Evolutionary conservation across 23 tunicate species (phyloP).

Genomic region (Trididemnum miniatum): DNA sequence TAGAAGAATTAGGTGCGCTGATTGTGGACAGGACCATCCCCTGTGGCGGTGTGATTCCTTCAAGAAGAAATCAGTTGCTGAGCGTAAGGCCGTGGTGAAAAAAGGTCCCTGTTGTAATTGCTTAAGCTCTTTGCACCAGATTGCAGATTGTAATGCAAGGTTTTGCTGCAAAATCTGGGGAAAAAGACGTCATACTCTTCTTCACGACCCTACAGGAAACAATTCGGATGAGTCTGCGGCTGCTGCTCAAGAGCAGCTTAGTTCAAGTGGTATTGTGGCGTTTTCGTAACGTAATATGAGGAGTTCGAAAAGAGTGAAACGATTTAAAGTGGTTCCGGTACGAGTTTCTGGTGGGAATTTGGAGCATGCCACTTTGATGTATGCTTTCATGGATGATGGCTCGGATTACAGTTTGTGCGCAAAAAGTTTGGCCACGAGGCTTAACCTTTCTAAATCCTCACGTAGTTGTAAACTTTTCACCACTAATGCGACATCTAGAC

Average conservation of each 20-base stretch:
- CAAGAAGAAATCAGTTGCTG: background rate
- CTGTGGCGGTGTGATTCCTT: background rate
- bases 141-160: background rate
- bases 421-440: too few relatives aligned
- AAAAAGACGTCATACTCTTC: background rate
- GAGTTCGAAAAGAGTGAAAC: too few relatives aligned
- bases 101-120: background rate
- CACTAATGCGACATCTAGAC: too few relatives aligned
- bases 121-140: background rate
- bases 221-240: too few relatives aligned
- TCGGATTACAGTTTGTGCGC: background rate
- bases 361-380: background rate
- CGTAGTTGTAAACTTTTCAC: too few relatives aligned
- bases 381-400: conserved; percentile 7
- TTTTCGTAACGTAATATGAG: background rate
- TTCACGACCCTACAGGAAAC: background rate
- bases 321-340: background rate
- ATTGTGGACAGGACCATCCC: too few relatives aligned
- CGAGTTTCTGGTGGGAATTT: background rate
- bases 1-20: too few relatives aligned
- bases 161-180: background rate
- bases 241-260: too few relatives aligned
- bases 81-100: background rate
- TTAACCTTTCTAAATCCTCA: too few relatives aligned
- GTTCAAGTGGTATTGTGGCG: too few relatives aligned